Conservation (phyloP, 64 coral and sea anemone genomes). For the Astreopora myriophthalma region DNA sequence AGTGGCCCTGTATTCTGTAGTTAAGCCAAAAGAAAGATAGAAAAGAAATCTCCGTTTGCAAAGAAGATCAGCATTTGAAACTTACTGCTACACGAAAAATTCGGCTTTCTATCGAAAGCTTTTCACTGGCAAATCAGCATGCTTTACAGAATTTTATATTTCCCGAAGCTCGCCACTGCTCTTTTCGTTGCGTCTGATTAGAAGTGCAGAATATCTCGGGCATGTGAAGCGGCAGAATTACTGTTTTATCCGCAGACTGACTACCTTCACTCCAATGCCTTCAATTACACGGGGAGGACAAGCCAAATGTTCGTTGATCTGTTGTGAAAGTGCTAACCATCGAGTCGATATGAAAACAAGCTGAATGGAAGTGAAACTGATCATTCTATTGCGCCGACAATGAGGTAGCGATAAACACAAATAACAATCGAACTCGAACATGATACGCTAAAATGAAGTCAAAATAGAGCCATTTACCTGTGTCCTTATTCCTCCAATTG, state of each 20-base stretch:
- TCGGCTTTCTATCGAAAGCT: too few relatives aligned
- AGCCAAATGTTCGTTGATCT: too few relatives aligned
- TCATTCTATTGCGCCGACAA: background rate
- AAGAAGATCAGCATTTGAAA: background rate
- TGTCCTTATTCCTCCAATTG: background rate
- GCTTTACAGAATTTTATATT: background rate
- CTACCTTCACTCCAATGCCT: background rate
- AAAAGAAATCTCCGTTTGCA: background rate
- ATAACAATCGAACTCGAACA: background rate
- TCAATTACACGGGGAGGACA: background rate
- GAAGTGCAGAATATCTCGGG: background rate
- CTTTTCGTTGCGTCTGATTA: background rate
- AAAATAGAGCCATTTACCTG: background rate
- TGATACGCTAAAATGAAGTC: background rate
- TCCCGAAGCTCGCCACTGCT: background rate
- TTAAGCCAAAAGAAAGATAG: too few relatives aligned
- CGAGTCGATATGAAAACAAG: constrained; percentile 17
- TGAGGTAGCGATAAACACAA: background rate
- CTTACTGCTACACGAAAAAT: too few relatives aligned
- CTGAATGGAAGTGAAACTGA: background rate
- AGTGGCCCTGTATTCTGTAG: too few relatives aligned
- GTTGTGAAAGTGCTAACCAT: background rate
- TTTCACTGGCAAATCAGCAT: background rate
- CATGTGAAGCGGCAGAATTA: background rate
- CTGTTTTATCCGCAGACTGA: background rate